A percentile compares a stretch with the other conserved stretches of the same genome.
Evolutionary conservation across 2,888 invertebrate genomes (phyloP).

Genomic region (Coremacera marginata): DNA sequence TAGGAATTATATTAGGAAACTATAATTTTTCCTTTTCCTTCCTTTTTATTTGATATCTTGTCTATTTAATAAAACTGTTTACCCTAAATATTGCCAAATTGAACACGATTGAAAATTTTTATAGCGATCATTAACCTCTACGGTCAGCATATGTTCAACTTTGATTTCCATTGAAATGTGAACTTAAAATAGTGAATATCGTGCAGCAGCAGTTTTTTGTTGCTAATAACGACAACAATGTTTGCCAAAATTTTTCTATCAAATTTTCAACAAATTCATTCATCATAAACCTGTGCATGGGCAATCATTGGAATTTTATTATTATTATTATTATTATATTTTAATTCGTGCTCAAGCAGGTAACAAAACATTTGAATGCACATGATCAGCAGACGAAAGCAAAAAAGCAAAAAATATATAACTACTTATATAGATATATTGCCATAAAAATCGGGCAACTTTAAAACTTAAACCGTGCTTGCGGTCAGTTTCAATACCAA

Average conservation of each 20-base stretch:
- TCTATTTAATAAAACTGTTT: no score
- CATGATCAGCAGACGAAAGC: background rate
- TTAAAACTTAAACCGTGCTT: background rate
- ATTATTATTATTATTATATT: background rate
- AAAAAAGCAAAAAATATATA: background rate
- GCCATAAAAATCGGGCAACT: constrained; percentile 4
- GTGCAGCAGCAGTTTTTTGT: background rate
- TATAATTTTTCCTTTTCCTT: no score
- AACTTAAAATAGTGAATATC: background rate
- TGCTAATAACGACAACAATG: background rate
- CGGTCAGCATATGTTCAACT: background rate
- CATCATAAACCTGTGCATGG: constrained; percentile 5
- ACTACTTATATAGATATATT: no score
- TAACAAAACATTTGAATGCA: background rate
- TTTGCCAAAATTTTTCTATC: constrained; percentile 10
- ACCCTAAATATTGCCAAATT: no score
- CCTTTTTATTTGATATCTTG: no score
- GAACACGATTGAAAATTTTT: background rate
- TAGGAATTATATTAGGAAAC: no score
- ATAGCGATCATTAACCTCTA: background rate
- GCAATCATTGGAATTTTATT: constrained; percentile 1
- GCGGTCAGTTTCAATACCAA: constrained; percentile 4
- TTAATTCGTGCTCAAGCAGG: background rate
- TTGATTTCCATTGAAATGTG: background rate
- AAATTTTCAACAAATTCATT: constrained; percentile 3